Evolutionary conservation across 2,888 invertebrate species (phyloP).

Genomic region (Agonopterix alstromeriana): DNA sequence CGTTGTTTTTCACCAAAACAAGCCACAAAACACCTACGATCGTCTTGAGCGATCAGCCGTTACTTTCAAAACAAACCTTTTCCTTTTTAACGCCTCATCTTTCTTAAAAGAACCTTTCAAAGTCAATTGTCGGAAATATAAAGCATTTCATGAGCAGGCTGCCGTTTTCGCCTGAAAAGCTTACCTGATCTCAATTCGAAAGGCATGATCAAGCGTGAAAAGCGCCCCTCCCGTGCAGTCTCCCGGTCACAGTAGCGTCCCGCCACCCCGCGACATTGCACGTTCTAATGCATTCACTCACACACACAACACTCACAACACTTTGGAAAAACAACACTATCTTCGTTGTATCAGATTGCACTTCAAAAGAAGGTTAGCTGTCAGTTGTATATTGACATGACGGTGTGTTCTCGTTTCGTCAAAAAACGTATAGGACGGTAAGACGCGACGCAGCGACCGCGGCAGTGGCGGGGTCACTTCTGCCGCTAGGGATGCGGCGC

Average conservation of each 20-base stretch:
- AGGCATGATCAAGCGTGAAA: slow-evolving; percentile 66
- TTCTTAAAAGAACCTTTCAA: neutral
- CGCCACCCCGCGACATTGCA: slow-evolving; percentile 52
- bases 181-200: slow-evolving; percentile 71
- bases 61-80: neutral
- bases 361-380: slow-evolving; percentile 20
- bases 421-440: slow-evolving; percentile 39
- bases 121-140: neutral
- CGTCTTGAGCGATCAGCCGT: neutral
- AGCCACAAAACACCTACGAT: too few relatives aligned
- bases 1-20: too few relatives aligned
- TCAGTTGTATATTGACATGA: slow-evolving; percentile 40
- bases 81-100: neutral
- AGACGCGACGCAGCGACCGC: slow-evolving; percentile 51
- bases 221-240: slow-evolving; percentile 50
- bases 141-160: too few relatives aligned
- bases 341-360: slow-evolving; percentile 26
- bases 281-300: slow-evolving; percentile 49
- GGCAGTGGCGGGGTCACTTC: slow-evolving; percentile 56
- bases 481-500: slow-evolving; percentile 61
- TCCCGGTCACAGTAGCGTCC: slow-evolving; percentile 51
- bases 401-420: slow-evolving; percentile 45
- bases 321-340: slow-evolving; percentile 27
- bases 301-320: slow-evolving; percentile 34
- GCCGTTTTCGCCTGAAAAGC: slow-evolving; percentile 28